phyloP scores from a whole-genome alignment of 2,797 vertebrate species.

The Sternotherus odoratus region DNA sequence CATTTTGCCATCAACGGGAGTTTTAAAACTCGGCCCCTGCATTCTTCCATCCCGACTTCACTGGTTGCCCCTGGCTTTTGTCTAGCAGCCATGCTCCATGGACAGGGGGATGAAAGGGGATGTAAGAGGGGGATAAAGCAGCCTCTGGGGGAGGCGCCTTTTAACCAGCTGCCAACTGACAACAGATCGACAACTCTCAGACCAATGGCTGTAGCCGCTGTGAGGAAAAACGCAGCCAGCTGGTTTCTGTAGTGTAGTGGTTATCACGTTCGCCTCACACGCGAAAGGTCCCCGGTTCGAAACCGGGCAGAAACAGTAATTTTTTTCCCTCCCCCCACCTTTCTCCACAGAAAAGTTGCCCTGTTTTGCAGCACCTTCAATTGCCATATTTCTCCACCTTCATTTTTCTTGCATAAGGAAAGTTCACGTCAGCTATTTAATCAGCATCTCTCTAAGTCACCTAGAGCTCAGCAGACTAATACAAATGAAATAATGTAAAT shows the following conservation, averaged over 20 bases:
- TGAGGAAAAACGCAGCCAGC: not conserved
- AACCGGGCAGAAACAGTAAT: conserved; percentile 16
- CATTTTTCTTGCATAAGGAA: not conserved
- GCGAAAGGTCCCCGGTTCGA: conserved; percentile 55
- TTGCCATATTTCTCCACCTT: not conserved
- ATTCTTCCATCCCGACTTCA: no score
- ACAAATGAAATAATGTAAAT: no score
- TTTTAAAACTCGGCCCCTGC: no score
- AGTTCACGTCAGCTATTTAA: not conserved
- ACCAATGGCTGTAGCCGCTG: accelerated
- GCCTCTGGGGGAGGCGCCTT: no score
- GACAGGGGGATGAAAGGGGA: no score
- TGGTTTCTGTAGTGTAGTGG: conserved; percentile 57
- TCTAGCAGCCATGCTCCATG: no score
- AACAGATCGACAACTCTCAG: accelerated
- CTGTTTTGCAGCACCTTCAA: not conserved
- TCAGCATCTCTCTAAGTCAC: no score
- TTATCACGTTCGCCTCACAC: conserved; percentile 15
- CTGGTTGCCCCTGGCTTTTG: no score
- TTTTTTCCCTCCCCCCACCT: accelerated
- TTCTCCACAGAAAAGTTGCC: not conserved
- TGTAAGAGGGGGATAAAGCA: no score
- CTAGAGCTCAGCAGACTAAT: no score
- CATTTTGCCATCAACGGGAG: no score
- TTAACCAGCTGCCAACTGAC: no score